Evolutionary conservation across 2,888 invertebrate genomes (phyloP).

Genomic region (Nomada fucata): DNA sequence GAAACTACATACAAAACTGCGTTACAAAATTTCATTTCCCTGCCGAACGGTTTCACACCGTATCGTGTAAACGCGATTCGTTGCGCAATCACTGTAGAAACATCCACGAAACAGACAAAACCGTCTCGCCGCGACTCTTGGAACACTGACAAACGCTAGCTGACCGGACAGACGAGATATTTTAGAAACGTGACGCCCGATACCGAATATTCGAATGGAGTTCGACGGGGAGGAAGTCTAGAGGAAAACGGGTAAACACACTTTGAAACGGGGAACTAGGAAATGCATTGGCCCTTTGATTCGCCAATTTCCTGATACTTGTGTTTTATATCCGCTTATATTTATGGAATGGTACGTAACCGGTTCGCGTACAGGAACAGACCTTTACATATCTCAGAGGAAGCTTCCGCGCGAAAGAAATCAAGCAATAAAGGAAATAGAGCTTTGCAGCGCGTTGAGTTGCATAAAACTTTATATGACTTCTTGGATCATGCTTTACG

Average conservation of each 20-base stretch:
- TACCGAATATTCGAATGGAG: slow-evolving; percentile 10
- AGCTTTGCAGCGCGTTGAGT: no score
- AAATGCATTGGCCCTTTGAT: slow-evolving; percentile 12
- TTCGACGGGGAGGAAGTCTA: background rate
- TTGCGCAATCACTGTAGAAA: slow-evolving; percentile 61
- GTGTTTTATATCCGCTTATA: slow-evolving; percentile 22
- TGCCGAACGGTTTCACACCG: background rate
- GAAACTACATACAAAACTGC: no score
- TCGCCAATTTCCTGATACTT: slow-evolving; percentile 1
- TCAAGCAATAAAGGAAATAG: no score
- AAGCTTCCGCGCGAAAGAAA: no score
- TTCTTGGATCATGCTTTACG: no score
- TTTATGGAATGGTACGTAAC: background rate
- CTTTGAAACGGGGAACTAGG: slow-evolving; percentile 17
- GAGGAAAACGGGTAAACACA: background rate
- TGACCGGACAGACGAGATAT: slow-evolving; percentile 7
- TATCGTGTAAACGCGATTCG: slow-evolving; percentile 19
- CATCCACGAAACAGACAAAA: slow-evolving; percentile 26
- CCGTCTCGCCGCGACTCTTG: slow-evolving; percentile 30
- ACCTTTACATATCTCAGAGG: no score
- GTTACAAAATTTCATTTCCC: no score
- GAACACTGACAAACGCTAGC: slow-evolving; percentile 26
- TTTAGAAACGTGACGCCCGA: slow-evolving; percentile 29
- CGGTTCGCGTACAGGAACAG: background rate
- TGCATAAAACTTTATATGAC: no score